phyloP scores from a whole-genome alignment of 2,797 vertebrate genomes.

The Dicrostonyx torquatus region DNA sequence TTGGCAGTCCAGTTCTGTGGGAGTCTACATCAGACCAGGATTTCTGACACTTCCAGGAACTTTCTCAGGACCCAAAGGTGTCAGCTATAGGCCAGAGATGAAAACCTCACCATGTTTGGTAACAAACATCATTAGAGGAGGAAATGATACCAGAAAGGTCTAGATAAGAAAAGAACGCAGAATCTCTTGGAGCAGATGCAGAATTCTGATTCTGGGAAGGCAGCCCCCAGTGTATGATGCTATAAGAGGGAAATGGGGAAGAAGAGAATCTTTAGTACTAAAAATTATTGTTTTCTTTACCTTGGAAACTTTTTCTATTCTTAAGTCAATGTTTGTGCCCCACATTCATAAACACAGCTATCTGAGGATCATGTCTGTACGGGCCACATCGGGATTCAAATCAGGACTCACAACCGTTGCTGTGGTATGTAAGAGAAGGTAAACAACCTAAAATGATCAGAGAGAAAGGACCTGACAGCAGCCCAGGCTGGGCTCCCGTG shows the following conservation, averaged over 20 bases:
- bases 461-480: accelerated
- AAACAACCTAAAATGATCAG: accelerated
- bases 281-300: background rate
- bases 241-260: too few relatives aligned
- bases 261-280: background rate
- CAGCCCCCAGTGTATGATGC: background rate
- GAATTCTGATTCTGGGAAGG: background rate
- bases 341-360: too few relatives aligned
- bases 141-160: background rate
- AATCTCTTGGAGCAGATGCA: background rate
- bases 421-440: accelerated
- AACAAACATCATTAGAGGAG: background rate
- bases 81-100: too few relatives aligned
- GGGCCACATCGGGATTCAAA: accelerated
- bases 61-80: background rate
- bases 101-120: background rate
- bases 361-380: too few relatives aligned
- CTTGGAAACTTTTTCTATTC: background rate
- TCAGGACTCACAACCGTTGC: accelerated
- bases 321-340: background rate
- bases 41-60: background rate
- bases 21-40: background rate
- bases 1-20: background rate
- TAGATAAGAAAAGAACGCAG: background rate
- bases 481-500: accelerated